These are phyloP conservation scores for Calcarius ornatus DNA, from an alignment of 2,113 vertebrate genomes.

Conservation along the genomic window DNA sequence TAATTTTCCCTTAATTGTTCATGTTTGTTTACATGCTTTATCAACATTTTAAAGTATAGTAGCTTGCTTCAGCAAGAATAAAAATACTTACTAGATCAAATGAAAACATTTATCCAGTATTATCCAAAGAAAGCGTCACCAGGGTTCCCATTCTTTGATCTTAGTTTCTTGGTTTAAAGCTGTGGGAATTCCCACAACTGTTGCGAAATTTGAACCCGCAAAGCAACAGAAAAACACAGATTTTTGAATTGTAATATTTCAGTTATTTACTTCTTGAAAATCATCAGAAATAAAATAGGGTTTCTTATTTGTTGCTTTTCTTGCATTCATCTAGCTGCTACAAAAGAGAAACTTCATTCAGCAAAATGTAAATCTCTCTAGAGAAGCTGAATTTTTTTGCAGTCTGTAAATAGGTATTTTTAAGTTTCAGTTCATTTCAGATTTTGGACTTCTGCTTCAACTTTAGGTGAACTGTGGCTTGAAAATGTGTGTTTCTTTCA, in stretches of 20 bases:
- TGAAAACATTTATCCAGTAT: not conserved
- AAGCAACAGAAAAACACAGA: not conserved
- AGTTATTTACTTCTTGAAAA: not conserved
- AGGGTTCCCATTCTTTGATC: not conserved
- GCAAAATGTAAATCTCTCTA: not conserved
- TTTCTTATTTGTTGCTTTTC: not conserved
- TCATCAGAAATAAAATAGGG: not conserved
- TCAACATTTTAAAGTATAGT: not conserved
- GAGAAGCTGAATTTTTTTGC: not conserved
- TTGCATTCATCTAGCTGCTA: not conserved
- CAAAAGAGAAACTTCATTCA: not conserved
- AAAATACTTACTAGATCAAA: constrained; percentile 34
- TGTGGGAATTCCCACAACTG: not conserved
- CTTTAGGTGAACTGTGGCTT: not conserved
- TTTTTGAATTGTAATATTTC: not conserved
- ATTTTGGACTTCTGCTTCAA: not conserved
- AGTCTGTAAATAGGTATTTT: not conserved
- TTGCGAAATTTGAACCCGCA: not conserved
- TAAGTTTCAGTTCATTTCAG: not conserved
- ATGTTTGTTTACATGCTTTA: not conserved
- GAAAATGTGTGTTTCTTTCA: not conserved
- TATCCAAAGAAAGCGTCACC: not conserved
- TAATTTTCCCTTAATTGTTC: not conserved
- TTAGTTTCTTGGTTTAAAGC: not conserved
- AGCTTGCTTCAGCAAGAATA: not conserved